Percentiles rank a stretch among this genome's conserved stretches.
These are phyloP conservation scores for Asbolus verrucosus DNA, from an alignment of 1,140 invertebrate genomes.

Conservation along the genomic window DNA sequence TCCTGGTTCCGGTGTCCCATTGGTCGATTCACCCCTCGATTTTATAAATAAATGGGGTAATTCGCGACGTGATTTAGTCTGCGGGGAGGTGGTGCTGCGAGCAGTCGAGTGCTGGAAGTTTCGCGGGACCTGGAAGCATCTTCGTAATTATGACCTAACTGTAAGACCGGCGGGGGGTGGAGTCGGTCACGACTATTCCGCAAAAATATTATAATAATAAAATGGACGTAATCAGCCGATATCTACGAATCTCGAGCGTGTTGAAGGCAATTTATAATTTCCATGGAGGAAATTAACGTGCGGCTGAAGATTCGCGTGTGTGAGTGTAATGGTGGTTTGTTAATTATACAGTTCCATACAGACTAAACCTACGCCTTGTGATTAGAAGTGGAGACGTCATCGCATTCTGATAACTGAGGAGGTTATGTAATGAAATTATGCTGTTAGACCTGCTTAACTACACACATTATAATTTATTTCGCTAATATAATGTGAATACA, in stretches of 20 bases:
- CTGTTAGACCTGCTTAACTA: neutral
- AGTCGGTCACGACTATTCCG: conserved; percentile 3
- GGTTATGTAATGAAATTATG: neutral
- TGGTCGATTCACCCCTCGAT: conserved; percentile 52
- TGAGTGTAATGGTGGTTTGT: too few species aligned
- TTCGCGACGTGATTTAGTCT: conserved; percentile 2
- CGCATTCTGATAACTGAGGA: neutral
- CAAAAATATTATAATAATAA: neutral
- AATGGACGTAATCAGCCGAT: neutral
- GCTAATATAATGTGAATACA: conserved; percentile 5
- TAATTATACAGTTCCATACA: neutral
- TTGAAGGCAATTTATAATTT: conserved; percentile 1
- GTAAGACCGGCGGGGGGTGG: neutral
- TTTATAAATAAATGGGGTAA: conserved; percentile 55
- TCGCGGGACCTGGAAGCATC: neutral
- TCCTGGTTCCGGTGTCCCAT: conserved; percentile 59
- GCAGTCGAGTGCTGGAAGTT: too few species aligned
- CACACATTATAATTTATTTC: conserved; percentile 2
- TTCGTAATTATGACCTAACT: conserved; percentile 1
- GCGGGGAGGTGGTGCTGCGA: too few species aligned
- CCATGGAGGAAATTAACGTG: neutral
- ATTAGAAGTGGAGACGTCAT: neutral
- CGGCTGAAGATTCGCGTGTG: too few species aligned
- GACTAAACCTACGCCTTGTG: neutral
- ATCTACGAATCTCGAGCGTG: conserved; percentile 1